Percentiles rank a stretch among this genome's conserved stretches.
Evolutionary conservation across 2,888 invertebrate genomes (phyloP).

Genomic region (Linnaemya vulpina): DNA sequence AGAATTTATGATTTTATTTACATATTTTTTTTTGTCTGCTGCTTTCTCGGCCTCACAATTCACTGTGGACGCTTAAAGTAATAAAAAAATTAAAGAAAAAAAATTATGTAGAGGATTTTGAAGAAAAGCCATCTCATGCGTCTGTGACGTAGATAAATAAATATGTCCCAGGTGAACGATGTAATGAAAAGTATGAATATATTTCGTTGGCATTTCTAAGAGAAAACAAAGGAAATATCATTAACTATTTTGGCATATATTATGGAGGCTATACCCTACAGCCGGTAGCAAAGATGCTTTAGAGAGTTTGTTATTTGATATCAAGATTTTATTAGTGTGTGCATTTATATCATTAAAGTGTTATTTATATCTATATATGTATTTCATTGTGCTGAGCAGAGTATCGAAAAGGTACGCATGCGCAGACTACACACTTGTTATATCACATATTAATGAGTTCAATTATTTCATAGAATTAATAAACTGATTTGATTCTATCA

Average conservation of each 20-base stretch:
- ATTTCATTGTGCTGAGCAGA: too few species aligned
- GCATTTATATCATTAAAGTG: too few species aligned
- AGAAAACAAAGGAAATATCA: constrained; percentile 46
- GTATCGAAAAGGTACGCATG: too few species aligned
- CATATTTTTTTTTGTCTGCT: constrained; percentile 51
- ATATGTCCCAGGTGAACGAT: constrained; percentile 70
- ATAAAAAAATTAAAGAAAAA: neutral
- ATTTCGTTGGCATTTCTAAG: constrained; percentile 43
- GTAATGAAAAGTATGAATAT: constrained; percentile 66
- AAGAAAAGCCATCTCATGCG: constrained; percentile 52
- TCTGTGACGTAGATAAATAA: constrained; percentile 71
- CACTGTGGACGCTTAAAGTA: constrained; percentile 23
- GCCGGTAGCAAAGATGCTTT: neutral
- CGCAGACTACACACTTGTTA: too few species aligned
- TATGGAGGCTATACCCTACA: constrained; percentile 5
- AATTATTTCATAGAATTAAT: too few species aligned
- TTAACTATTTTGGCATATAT: constrained; percentile 11
- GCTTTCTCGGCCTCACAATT: constrained; percentile 30
- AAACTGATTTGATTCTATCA: too few species aligned
- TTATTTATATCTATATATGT: too few species aligned
- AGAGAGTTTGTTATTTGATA: too few species aligned
- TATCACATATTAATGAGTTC: too few species aligned
- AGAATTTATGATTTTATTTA: constrained; percentile 72
- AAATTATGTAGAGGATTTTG: neutral
- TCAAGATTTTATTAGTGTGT: too few species aligned